Percentiles rank a stretch among this genome's conserved stretches.
These are phyloP conservation scores for Heliconius cydno DNA, from an alignment of 2,888 invertebrate genomes.

Conservation along the genomic window DNA sequence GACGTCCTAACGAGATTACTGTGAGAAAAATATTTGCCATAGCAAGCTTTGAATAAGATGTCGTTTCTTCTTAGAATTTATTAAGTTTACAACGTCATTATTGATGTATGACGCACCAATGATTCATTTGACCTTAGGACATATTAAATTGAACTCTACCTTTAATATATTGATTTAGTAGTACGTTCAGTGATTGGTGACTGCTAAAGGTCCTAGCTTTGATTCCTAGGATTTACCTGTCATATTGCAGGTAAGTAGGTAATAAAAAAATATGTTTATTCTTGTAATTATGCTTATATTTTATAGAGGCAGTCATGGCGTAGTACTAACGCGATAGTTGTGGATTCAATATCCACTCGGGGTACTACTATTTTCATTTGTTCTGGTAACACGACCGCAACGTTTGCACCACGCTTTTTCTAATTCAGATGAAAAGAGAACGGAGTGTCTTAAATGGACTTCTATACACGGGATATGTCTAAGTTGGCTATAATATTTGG, in stretches of 20 bases:
- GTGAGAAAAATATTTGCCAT: conserved; percentile 10
- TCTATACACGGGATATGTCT: too few species aligned
- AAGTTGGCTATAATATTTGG: too few species aligned
- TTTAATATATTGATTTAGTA: conserved; percentile 18
- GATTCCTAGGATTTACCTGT: neutral
- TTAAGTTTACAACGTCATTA: conserved; percentile 24
- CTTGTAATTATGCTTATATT: neutral
- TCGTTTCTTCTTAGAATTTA: conserved; percentile 21
- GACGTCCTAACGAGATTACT: neutral
- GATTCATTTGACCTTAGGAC: conserved; percentile 49
- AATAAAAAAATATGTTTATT: neutral
- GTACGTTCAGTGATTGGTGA: neutral
- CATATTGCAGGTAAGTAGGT: neutral
- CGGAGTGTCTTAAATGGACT: too few species aligned
- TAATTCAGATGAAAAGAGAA: too few species aligned
- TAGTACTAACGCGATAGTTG: neutral
- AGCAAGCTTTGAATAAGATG: conserved; percentile 16
- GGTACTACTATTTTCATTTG: neutral
- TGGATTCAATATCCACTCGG: too few species aligned
- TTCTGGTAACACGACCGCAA: too few species aligned
- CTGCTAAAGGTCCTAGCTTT: neutral
- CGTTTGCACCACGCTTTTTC: too few species aligned
- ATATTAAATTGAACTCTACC: conserved; percentile 18
- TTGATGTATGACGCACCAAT: conserved; percentile 60
- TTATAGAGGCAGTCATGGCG: neutral